These are phyloP conservation scores for Drosophila tripunctata DNA, from an alignment of 2,888 invertebrate species.

Conservation along the genomic window DNA sequence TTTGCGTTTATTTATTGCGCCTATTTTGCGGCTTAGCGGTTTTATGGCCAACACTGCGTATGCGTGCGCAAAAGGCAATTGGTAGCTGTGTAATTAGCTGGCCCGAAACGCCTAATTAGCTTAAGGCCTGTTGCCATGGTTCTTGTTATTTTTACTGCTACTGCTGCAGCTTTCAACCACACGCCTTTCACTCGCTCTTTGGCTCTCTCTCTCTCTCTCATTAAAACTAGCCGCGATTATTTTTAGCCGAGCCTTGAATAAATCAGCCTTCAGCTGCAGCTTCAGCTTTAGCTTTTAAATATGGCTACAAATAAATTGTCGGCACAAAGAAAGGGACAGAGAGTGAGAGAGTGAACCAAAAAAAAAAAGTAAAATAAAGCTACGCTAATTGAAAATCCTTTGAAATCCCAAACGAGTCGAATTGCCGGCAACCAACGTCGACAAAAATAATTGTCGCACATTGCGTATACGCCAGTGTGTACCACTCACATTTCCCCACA, in stretches of 20 bases:
- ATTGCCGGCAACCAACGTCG: slow-evolving; percentile 45
- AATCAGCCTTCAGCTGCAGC: slow-evolving; percentile 44
- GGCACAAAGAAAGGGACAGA: background rate
- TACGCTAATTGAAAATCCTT: slow-evolving; percentile 72
- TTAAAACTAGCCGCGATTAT: slow-evolving; percentile 33
- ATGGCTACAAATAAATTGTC: slow-evolving; percentile 58
- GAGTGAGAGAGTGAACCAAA: background rate
- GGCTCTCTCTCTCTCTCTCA: background rate
- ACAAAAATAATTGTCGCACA: slow-evolving; percentile 54
- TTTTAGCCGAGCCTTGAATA: slow-evolving; percentile 29
- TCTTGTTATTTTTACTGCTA: slow-evolving; percentile 10
- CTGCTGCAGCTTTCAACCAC: slow-evolving; percentile 37
- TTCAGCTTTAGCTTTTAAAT: slow-evolving; percentile 48
- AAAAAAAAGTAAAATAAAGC: slow-evolving; percentile 21
- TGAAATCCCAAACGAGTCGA: slow-evolving; percentile 52
- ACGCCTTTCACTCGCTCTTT: slow-evolving; percentile 6
- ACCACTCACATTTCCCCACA: slow-evolving; percentile 16
- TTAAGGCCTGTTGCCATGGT: slow-evolving; percentile 36
- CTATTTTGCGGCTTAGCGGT: slow-evolving; percentile 76
- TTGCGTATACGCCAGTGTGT: slow-evolving; percentile 39
- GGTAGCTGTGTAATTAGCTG: slow-evolving; percentile 64
- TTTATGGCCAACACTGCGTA: slow-evolving; percentile 64
- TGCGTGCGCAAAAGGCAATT: slow-evolving; percentile 40
- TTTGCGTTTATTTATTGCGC: slow-evolving; percentile 68
- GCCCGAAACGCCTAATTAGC: slow-evolving; percentile 71